Percentiles rank a stretch among this genome's conserved stretches.
phyloP scores from a whole-genome alignment of 2,113 vertebrate genomes.

The Acrocephalus kingi region DNA sequence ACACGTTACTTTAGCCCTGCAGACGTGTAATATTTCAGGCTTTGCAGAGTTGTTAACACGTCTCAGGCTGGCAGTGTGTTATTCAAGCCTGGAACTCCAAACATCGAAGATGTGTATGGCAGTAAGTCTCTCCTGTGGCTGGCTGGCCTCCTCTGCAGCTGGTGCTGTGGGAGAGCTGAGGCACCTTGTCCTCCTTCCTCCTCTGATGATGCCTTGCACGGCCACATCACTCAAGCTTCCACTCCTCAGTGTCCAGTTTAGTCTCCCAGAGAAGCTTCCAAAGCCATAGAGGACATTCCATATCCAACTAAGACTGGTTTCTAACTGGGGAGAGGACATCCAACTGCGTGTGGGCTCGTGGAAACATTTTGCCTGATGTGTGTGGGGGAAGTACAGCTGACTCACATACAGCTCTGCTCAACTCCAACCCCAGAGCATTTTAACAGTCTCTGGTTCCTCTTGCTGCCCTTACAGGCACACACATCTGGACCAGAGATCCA shows the following conservation, averaged over 20 bases:
- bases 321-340: neutral
- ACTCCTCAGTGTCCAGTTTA: neutral
- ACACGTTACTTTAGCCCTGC: neutral
- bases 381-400: neutral
- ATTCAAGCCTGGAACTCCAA: neutral
- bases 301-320: neutral
- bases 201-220: neutral
- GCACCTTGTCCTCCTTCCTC: neutral
- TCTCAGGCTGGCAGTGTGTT: neutral
- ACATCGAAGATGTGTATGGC: accelerated
- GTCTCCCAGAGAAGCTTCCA: neutral
- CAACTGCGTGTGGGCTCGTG: neutral
- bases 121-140: neutral
- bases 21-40: neutral
- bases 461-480: neutral
- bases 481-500: neutral
- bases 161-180: neutral
- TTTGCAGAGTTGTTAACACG: neutral
- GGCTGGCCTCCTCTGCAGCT: neutral
- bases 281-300: neutral
- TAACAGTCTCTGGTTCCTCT: neutral
- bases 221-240: neutral
- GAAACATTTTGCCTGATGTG: neutral
- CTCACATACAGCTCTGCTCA: accelerated
- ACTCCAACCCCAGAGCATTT: neutral